A percentile compares a stretch with the other conserved stretches of the same genome.
Conservation (phyloP, 2,888 invertebrate genomes). For the Drosophila kambysellisi region DNA sequence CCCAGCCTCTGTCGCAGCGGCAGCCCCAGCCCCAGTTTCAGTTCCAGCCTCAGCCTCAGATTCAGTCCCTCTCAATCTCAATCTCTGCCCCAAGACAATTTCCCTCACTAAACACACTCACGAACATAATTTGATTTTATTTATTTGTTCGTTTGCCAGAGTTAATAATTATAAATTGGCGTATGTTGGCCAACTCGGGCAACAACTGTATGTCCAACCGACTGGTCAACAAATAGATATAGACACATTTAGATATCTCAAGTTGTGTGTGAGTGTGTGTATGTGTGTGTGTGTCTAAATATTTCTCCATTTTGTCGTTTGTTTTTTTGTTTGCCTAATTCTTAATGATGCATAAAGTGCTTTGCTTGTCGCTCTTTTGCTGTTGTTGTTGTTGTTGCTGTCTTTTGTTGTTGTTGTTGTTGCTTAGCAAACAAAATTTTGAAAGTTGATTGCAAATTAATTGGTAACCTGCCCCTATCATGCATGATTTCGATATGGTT, state of each 20-base stretch:
- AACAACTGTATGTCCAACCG: conserved; percentile 31
- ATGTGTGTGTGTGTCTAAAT: conserved; percentile 33
- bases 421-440: conserved; percentile 59
- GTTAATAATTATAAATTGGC: conserved; percentile 81
- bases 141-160: conserved; percentile 75
- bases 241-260: conserved; percentile 39
- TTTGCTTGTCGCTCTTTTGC: conserved; percentile 46
- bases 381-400: conserved; percentile 15
- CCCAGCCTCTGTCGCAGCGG: conserved; percentile 9
- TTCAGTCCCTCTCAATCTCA: conserved; percentile 28
- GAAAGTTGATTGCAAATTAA: conserved; percentile 81
- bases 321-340: conserved; percentile 71
- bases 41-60: conserved; percentile 10
- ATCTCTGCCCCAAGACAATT: conserved; percentile 35
- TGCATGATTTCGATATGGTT: conserved; percentile 32
- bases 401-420: conserved; percentile 17
- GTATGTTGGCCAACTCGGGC: conserved; percentile 69
- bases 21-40: conserved; percentile 5
- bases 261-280: conserved; percentile 29
- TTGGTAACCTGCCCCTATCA: conserved; percentile 55
- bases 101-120: conserved; percentile 41
- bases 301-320: conserved; percentile 80
- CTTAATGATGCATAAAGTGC: conserved; percentile 81
- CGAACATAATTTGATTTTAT: conserved; percentile 75
- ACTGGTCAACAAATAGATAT: conserved; percentile 41